Percentiles rank a stretch among this genome's conserved stretches.
These are phyloP conservation scores for Scyliorhinus canicula DNA, from an alignment of 2,797 vertebrate genomes.

Conservation along the genomic window DNA sequence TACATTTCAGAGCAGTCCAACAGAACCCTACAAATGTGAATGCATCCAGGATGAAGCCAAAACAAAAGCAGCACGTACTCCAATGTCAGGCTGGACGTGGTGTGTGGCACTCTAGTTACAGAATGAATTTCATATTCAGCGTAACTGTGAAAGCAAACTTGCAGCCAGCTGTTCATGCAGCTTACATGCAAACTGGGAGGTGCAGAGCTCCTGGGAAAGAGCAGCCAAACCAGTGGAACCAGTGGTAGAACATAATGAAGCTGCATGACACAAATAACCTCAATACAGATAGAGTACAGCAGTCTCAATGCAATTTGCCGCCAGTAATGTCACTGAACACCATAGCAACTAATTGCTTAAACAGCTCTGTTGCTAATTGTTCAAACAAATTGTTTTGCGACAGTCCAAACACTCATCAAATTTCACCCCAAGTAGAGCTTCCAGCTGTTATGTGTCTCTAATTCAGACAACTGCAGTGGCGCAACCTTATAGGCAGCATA, in stretches of 20 bases:
- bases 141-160: neutral
- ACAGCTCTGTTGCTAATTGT: constrained; percentile 7
- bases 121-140: neutral
- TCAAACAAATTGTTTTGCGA: neutral
- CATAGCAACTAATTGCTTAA: neutral
- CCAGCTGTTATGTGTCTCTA: neutral
- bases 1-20: neutral
- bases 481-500: neutral
- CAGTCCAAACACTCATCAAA: neutral
- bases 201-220: neutral
- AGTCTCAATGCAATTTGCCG: neutral
- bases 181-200: neutral
- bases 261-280: neutral
- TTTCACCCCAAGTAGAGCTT: neutral
- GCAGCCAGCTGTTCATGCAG: neutral
- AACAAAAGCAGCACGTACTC: neutral
- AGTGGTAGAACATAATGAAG: neutral
- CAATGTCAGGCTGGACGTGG: neutral
- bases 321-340: neutral
- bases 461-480: neutral
- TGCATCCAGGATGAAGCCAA: neutral
- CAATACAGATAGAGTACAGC: neutral
- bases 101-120: no score
- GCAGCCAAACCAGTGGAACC: neutral
- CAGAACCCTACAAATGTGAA: neutral